Base-by-base conservation (phyloP, 1,140 invertebrate genomes). In the Macrobrachium rosenbergii region DNA sequence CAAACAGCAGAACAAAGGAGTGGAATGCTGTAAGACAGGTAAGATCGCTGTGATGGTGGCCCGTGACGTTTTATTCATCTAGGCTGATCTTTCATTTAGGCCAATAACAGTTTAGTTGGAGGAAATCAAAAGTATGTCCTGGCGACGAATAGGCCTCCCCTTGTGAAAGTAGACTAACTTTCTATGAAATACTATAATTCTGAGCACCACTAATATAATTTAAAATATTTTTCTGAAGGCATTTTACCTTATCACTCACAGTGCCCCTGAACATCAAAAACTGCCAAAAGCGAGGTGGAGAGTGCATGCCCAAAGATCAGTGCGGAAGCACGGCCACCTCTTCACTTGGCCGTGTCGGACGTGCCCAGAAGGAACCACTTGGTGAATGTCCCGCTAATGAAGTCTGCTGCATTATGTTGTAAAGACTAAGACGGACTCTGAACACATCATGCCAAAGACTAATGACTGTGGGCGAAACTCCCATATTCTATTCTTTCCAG, bases 11-110 rank as follows among this genome's bases (percentile, higher is more conserved):
- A 7, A 19, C 59, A n/a, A 59, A 73, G 82, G 82, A 1, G 82
- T 62, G 12, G 82, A 84, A 37, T 84, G 82, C 62, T 77, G 82
- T 19, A 77, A 58, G 5, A 23, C n/a, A 2, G 73, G 82, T 84
- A 60, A 23, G 72, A 62, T 17, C 11, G 64, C 23, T 19, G 12
- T 10, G 2, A 7, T 19, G 6, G 3, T n/a, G 6, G 45, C 52
- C 12, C 0, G 0, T 52, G 52, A 12, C 6, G 11, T 60, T 45
- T n/a, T 6, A 59, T 58, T 79, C 11, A 79, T 16, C 58, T 12
- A 17, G 19, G 14, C 59, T 37, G 28, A 17, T 60, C 16, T 52
- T 21, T 79, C 58, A 58, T 79, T 79, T 58, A 79, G 19, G n/a
- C 12, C 23, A 14, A 19, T 59, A 19, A 58, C 45, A 10, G 58